Evolutionary conservation across 2,888 invertebrate species (phyloP).

Genomic region (Fissipunctia ypsillon): DNA sequence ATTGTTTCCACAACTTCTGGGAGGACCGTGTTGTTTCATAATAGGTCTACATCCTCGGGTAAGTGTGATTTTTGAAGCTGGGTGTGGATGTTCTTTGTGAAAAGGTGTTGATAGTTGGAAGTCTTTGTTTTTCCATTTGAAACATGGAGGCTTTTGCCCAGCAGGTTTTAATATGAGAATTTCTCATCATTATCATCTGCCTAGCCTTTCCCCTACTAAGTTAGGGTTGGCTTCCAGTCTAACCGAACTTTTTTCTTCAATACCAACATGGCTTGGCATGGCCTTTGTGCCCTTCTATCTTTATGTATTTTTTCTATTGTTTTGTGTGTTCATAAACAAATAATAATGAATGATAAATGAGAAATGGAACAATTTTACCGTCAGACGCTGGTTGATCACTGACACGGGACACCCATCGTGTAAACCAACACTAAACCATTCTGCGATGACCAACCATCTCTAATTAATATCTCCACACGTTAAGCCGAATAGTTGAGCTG

Average conservation of each 20-base stretch:
- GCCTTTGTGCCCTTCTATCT: no score
- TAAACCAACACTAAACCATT: not conserved
- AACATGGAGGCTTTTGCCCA: not conserved
- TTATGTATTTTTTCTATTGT: no score
- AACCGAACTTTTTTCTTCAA: not conserved
- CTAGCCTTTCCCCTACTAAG: not conserved
- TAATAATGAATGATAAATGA: no score
- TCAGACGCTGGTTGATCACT: not conserved
- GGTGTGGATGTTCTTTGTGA: slow-evolving; percentile 9
- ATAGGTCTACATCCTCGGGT: slow-evolving; percentile 10
- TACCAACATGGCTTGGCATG: not conserved
- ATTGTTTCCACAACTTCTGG: slow-evolving; percentile 50
- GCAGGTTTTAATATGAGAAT: not conserved
- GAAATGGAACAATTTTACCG: not conserved
- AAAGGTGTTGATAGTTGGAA: not conserved
- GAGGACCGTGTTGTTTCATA: slow-evolving; percentile 24
- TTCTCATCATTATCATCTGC: not conserved
- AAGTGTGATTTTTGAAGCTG: slow-evolving; percentile 14
- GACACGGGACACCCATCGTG: not conserved
- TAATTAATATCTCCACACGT: slow-evolving; percentile 36
- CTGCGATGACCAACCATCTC: not conserved
- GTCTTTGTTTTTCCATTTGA: not conserved
- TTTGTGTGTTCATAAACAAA: not conserved
- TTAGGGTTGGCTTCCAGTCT: not conserved
- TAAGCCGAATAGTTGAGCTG: slow-evolving; percentile 49